Base-by-base conservation (phyloP, 2,113 vertebrate genomes). In the Zootoca vivipara region DNA sequence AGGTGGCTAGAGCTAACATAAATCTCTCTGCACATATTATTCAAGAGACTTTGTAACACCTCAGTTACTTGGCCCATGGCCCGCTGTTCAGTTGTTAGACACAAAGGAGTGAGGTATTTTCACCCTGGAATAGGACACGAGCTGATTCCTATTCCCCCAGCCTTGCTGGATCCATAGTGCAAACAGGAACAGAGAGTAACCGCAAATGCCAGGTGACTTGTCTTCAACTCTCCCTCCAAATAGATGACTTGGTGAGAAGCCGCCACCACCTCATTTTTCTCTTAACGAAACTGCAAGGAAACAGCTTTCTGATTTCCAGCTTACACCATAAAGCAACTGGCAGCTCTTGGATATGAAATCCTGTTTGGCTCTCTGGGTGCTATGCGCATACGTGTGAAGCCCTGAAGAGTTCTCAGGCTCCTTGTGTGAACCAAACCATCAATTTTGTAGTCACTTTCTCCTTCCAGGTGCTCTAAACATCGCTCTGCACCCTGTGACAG, bases 1-100 rank as follows among this genome's bases (percentile, higher is more conserved):
- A 70, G 18, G 24, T 2, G 22, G 26, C 82, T 15, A 2, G 1
- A 30, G 85, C 87, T 89, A 89, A 90, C 22, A 92, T 82, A 93
- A 95, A 89, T 78, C 81, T n/a, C 5, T 0, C 0, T 88, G 80
- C 9, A 38, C 72, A 33, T 58, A 73, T 78, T 58, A 69, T 78
- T 72, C 30, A 80, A 78, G 90, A 78, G 89, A 78, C 82, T 72
- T 28, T 35, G 73, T 89, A 90, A 87, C 87, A 52, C 40, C 1
- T 3, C 4, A 12, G 26, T 46, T 91, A 82, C 87, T 89, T 92
- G 90, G 89, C 70, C 73, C 82, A n/a, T 87, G 38, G n/a, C 74
- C 85, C 85, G 65, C 0, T 0, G 75, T 62, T 33, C 85, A 79
- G 28, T 81, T 92, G n/a, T 88, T 90, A 40, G 74, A 42, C 64